These are phyloP conservation scores for Clarias batrachus DNA, from an alignment of 2,113 vertebrate genomes.

Conservation along the genomic window DNA sequence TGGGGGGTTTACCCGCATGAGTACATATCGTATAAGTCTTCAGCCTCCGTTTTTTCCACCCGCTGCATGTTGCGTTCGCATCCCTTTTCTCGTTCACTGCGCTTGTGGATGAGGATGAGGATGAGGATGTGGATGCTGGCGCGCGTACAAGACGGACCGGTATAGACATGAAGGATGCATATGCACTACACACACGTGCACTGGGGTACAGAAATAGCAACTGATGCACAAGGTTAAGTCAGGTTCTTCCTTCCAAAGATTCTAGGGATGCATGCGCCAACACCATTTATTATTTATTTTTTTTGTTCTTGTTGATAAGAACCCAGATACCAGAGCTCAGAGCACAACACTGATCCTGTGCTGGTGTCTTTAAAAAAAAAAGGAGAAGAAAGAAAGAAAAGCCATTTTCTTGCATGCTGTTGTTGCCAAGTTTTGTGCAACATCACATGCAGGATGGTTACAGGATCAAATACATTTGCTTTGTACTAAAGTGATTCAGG, in stretches of 20 bases:
- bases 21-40: no score
- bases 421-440: not conserved
- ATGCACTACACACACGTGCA: conserved; percentile 1
- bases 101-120: no score
- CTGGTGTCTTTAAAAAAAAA: not conserved
- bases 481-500: not conserved
- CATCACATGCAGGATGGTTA: not conserved
- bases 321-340: not conserved
- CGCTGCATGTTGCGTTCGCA: not conserved
- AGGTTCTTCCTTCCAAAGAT: not conserved
- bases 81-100: no score
- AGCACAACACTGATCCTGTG: not conserved
- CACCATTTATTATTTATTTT: not conserved
- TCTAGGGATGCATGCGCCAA: not conserved
- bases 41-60: not conserved
- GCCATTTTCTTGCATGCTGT: not conserved
- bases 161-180: not conserved
- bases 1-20: not conserved
- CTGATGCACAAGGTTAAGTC: not conserved
- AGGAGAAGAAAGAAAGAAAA: not conserved
- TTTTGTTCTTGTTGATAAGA: not conserved
- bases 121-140: not conserved
- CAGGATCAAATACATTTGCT: not conserved
- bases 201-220: not conserved
- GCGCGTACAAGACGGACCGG: not conserved